Conservation (phyloP, 2,113 vertebrate species). For the Emydocephalus ijimae region DNA sequence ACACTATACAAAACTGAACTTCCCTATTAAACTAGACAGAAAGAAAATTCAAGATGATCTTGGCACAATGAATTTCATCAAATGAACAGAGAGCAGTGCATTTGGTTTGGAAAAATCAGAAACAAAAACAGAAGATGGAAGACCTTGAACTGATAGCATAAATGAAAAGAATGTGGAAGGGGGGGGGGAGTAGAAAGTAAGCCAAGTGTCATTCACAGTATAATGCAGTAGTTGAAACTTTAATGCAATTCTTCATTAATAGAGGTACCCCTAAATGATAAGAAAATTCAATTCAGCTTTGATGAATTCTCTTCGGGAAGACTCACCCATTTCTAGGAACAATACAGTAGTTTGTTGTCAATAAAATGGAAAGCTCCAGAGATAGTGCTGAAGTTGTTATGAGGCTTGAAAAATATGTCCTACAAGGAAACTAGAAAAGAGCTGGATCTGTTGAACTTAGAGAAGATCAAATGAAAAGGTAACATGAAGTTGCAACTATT, state of each 20-base stretch:
- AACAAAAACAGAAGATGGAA: background rate
- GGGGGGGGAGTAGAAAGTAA: background rate
- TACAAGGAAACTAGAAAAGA: background rate
- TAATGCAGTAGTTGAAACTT: background rate
- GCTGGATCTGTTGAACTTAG: background rate
- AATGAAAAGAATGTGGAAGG: background rate
- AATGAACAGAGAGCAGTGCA: background rate
- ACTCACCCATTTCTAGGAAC: background rate
- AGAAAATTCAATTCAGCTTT: background rate
- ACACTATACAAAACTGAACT: background rate
- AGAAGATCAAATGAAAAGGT: background rate
- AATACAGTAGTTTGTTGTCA: background rate
- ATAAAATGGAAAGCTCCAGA: background rate
- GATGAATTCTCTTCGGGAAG: background rate
- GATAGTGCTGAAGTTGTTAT: background rate
- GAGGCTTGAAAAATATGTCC: background rate
- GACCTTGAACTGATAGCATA: background rate
- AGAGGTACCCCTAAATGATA: background rate
- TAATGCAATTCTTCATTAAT: background rate
- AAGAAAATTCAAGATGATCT: background rate
- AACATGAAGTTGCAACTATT: background rate
- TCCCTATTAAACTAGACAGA: background rate
- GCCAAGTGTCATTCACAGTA: background rate
- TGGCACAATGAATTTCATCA: background rate
- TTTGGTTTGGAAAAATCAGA: background rate